phyloP scores from a whole-genome alignment of 2,113 vertebrate species.

The Charina bottae region DNA sequence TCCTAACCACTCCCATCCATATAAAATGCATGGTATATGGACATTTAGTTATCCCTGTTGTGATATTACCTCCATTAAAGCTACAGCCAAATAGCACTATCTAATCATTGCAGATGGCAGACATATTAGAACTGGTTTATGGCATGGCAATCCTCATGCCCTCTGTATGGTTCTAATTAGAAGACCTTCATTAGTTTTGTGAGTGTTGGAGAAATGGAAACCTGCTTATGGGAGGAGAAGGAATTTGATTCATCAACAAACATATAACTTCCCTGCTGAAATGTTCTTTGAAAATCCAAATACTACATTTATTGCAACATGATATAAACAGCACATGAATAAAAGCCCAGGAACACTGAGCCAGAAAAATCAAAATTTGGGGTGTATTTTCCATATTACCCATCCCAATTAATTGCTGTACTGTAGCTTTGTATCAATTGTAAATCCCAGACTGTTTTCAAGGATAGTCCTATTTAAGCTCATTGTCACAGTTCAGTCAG shows the following conservation, averaged over 20 bases:
- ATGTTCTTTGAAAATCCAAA: background rate
- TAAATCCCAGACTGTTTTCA: background rate
- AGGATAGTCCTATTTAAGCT: background rate
- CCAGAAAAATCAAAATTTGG: background rate
- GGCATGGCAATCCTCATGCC: background rate
- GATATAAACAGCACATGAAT: background rate
- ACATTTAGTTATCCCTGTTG: background rate
- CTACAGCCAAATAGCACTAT: background rate
- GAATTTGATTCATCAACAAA: background rate
- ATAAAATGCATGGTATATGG: background rate
- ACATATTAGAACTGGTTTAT: background rate
- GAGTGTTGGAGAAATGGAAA: background rate
- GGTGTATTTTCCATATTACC: background rate
- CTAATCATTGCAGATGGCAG: background rate
- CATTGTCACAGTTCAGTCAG: background rate
- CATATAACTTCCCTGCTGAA: background rate
- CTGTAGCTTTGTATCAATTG: background rate
- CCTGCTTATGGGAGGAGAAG: background rate
- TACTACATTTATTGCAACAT: background rate
- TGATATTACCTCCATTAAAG: background rate
- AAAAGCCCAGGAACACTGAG: background rate
- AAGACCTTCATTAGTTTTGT: background rate
- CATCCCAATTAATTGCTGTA: background rate
- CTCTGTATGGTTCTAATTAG: background rate
- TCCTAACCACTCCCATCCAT: background rate